Base-by-base conservation (phyloP, 2,113 vertebrate species). In the Ochotona curzoniae region DNA sequence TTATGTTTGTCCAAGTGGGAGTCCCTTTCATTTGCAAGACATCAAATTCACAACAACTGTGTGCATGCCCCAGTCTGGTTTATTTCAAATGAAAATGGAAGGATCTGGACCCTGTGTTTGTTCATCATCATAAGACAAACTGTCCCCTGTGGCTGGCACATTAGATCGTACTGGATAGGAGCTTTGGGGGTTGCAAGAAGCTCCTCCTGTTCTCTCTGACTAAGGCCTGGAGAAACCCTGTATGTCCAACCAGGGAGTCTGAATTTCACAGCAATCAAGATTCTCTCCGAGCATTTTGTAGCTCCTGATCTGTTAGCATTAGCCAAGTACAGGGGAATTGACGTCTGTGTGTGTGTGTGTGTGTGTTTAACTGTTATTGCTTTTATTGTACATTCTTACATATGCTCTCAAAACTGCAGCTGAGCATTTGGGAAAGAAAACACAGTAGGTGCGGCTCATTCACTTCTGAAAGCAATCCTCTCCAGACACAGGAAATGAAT, bases 11-110 rank as follows among this genome's bases (percentile, higher is more conserved):
- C 82, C 60, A 86, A 93, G 85, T 90, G 38, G 75, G 70, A 92
- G 66, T 70, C 57, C 78, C 85, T 94, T 95, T 88, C 88, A 90
- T 93, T 88, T 94, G 75, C 61, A 66, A 94, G 79, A 63, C 30
- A 94, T 83, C 82, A 93, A 84, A 93, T 88, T 96, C 94, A 38
- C 87, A 80, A 28, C n/a, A 64, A 93, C 93, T 67, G 7, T 0
- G 0, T 32, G 70, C 89, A 89, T 35, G 7, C 74, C 79, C 60
- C 60, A 86, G 90, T 26, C 8, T 63, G 64, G 89, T 90, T 94
- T 79, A 85, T 89, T 83, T 93, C 78, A 60, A 83, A 87, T 63
- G 90, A 88, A 95, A 90, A 89, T 30, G 71, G 63, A 96, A 80
- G 47, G 35, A 26, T 67, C 69, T 0, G 0, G 89, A 21, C 32